Base-by-base conservation (phyloP, 2,113 vertebrate species). In the Brienomyrus longianalis region DNA sequence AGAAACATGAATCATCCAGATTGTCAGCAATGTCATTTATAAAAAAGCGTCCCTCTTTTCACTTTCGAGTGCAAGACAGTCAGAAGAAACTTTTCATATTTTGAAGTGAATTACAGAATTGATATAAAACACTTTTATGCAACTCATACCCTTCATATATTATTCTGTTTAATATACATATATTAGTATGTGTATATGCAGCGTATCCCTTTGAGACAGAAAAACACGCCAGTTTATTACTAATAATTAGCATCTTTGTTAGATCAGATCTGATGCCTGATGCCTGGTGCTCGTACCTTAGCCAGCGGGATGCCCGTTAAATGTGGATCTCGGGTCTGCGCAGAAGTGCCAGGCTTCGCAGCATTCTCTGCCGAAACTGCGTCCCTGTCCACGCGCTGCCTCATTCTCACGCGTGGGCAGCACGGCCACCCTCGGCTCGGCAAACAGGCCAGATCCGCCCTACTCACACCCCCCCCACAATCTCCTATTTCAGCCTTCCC, bases 331-430 rank as follows among this genome's bases (percentile, higher is more conserved):
- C 11, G 70, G 0, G 80, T 31, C 19, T 50, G 3, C 54, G 84
- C 90, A 88, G 90, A 94, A 83, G 86, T 5, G 91, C 92, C 94
- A 90, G 93, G 94, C 94, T 89, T 87, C 90, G 92, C 93, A 86
- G 87, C 90, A 74, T 89, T 23, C 39, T 50, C 43, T 62, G 91
- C 52, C 23, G 23, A 51, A 86, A n/a, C 45, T 50, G 23, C 8
- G 13, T 45, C 47, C 27, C 66, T 39, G 3, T 86, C 27, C 87
- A 47, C 47, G 10, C 47, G 27, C 88, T 52, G 39, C 47, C 83
- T 85, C 89, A 52, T 89, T 90, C 62, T 89, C 87, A 66, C 13
- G 52, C 39, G 59, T 87, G 51, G 70, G 51, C 88, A 19, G 74
- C 5, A 3, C 31, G 4, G 35, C 74, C 74, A 8, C 74, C 35